Conservation (phyloP, 2,888 invertebrate genomes). For the Dimorphilus gyrociliatus region DNA sequence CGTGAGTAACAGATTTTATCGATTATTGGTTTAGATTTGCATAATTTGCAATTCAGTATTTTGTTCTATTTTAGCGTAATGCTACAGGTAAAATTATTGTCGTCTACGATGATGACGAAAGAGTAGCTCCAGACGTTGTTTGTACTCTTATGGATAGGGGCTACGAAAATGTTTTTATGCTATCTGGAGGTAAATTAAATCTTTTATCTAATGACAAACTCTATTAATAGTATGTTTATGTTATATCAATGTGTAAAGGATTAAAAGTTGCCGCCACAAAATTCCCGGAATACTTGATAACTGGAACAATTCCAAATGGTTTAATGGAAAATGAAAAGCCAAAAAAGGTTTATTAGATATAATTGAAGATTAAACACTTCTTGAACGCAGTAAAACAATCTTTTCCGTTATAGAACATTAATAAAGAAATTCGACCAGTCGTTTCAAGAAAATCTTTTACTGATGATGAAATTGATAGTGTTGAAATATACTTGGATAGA, state of each 20-base stretch:
- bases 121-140: slow-evolving; percentile 31
- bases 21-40: no score
- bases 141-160: slow-evolving; percentile 40
- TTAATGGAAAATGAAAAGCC: slow-evolving; percentile 12
- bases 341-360: no score
- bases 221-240: no score
- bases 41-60: no score
- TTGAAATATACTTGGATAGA: slow-evolving; percentile 20
- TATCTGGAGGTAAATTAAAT: slow-evolving; percentile 38
- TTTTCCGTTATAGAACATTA: no score
- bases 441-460: slow-evolving; percentile 16
- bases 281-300: slow-evolving; percentile 32
- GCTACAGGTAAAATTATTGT: slow-evolving; percentile 37
- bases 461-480: slow-evolving; percentile 18
- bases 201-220: no score
- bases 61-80: not conserved
- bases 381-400: no score
- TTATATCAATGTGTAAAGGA: no score
- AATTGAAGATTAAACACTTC: no score
- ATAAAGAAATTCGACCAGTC: no score
- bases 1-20: no score
- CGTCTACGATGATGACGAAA: slow-evolving; percentile 40
- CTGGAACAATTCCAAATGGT: slow-evolving; percentile 25
- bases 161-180: slow-evolving; percentile 40
- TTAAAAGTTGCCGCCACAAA: slow-evolving; percentile 29